A percentile compares a stretch with the other conserved stretches of the same genome.
Evolutionary conservation across 2,888 invertebrate species (phyloP).

Genomic region (Norana najaformis): DNA sequence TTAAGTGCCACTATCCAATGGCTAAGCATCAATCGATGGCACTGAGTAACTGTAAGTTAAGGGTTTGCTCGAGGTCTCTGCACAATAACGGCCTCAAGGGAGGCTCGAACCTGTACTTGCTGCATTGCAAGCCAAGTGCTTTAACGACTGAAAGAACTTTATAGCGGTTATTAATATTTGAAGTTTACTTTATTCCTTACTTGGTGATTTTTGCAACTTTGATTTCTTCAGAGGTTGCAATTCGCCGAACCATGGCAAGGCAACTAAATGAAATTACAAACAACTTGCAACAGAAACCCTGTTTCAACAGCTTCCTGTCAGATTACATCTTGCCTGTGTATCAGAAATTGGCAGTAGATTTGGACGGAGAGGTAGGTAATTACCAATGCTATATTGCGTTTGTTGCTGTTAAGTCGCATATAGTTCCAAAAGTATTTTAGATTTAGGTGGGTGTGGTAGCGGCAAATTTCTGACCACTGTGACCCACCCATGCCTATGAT

Average conservation of each 20-base stretch:
- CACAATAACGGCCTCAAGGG: no score
- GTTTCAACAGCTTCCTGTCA: not conserved
- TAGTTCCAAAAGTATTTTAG: not conserved
- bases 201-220: not conserved
- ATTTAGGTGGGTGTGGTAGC: not conserved
- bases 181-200: not conserved
- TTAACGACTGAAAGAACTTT: not conserved
- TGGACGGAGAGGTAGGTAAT: constrained; percentile 16
- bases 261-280: constrained; percentile 14
- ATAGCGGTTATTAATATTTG: not conserved
- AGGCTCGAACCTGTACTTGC: no score
- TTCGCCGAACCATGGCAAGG: not conserved
- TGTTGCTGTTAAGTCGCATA: not conserved
- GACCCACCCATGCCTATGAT: no score
- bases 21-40: no score
- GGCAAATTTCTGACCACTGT: no score
- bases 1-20: no score
- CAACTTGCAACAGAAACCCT: not conserved
- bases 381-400: no score
- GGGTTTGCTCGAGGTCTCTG: no score
- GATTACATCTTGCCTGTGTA: not conserved
- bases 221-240: not conserved
- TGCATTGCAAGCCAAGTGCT: no score
- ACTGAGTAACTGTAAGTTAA: no score
- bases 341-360: not conserved